Evolutionary conservation across 2,797 vertebrate species (phyloP), one percentile per base, ranked within the genome.

Genomic region (Rhinichthys osculus): DNA sequence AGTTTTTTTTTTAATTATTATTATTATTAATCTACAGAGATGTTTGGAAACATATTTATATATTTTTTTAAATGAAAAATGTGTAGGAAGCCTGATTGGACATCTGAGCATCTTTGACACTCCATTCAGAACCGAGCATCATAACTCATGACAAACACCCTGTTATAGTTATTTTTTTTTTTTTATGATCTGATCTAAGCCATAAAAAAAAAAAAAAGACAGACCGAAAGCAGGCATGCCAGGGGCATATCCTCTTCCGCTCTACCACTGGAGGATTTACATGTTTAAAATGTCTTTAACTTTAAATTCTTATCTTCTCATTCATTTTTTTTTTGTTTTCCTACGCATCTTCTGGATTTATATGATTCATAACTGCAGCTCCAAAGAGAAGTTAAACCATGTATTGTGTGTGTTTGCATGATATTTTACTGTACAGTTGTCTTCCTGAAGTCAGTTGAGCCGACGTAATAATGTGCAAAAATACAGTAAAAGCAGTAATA

Each of bases 131-230:
- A n/a, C 14, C 82, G 35, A 17, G 30, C 19, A 77, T 57, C 50
- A 40, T 69, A 71, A 27, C 67, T 27, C 66, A 84, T 79, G 54
- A 66, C 82, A 86, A 84, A 82, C 47, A 7, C 17, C 69, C 76
- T 44, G 50, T 87, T 88, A 86, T 67, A 44, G 70, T 76, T 72
- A 30, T 5, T 50, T 5, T 50, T 47, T 50, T 47, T 14, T 47
- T 79, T 89, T 83, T 85, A 83, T 27, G 47, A 69, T 66, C 38
- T 52, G 69, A 79, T 88, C 38, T 54, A 50, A 72, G 66, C 52
- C 69, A 57, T 88, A 66, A 81, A 85, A 52, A 27, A 27, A 27
- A 27, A 27, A 27, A 33, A 47, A 81, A 86, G 85, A 35, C 47
- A 74, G 47, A 23, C 11, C 35, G 54, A 44, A 74, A 47, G n/a